Percentiles rank a stretch among this genome's conserved stretches.
Conservation (phyloP, 2,888 invertebrate genomes). For the Ochropleura leucogaster region DNA sequence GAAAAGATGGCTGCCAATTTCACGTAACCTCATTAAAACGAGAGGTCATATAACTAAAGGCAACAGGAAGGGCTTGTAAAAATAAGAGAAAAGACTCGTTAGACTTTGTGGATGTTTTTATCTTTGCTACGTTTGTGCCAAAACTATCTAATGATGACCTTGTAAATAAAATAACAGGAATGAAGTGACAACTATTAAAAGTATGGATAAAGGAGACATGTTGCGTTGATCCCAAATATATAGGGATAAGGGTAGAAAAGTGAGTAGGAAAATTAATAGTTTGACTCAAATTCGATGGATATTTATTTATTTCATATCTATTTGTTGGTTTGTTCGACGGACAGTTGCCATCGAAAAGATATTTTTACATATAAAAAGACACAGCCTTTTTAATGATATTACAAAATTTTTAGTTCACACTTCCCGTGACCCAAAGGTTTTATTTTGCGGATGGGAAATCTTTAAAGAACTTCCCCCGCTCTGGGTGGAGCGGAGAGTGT, state of each 20-base stretch:
- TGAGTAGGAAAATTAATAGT: neutral
- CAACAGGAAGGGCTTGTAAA: neutral
- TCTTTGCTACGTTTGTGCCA: neutral
- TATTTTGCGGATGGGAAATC: too few relatives aligned
- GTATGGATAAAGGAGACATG: neutral
- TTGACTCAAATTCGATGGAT: slow-evolving; percentile 47
- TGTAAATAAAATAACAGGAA: neutral
- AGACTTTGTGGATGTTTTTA: neutral
- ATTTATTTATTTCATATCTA: slow-evolving; percentile 44
- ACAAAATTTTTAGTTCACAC: too few relatives aligned
- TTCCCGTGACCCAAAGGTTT: too few relatives aligned
- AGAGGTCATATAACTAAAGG: neutral
- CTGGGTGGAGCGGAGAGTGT: neutral
- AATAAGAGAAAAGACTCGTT: neutral
- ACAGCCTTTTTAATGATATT: too few relatives aligned
- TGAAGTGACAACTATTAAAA: neutral
- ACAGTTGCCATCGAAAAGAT: slow-evolving; percentile 36
- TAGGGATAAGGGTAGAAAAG: neutral
- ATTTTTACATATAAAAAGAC: neutral
- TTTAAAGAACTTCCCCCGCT: too few relatives aligned
- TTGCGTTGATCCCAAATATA: neutral
- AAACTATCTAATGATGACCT: neutral
- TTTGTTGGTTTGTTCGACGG: slow-evolving; percentile 29
- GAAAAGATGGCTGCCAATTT: slow-evolving; percentile 26
- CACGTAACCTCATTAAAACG: neutral